Base-by-base conservation (phyloP, 2,888 invertebrate genomes). In the Agriopis leucophaearia region DNA sequence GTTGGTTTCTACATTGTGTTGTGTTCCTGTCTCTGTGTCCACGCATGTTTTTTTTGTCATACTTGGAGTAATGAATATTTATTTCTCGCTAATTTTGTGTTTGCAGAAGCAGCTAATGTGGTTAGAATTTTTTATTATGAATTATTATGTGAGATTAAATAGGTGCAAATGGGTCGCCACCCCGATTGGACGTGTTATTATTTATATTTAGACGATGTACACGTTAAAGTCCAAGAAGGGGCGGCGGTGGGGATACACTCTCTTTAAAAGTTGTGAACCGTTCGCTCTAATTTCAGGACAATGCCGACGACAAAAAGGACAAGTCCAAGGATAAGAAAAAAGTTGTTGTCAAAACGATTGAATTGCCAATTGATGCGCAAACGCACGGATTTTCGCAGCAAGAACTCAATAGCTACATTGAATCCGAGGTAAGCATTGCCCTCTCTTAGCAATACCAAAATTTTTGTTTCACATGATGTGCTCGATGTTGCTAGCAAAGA, bases 281-380 rank as follows among this genome's bases (percentile, higher is more conserved):
- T 81, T 80, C 69, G 78, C 74, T 62, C 76, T 83, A 77, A 91
- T 91, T 95, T 68, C 91, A 94, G 91, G 95, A 94, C 45, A 84
- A 81, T 69, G 80, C 80, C 80, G 95, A 95, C 75, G 94, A 94
- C 76, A 95, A 96, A 88, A 96, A 97, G 90, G 96, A 96, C 73
- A 95, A 95, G 77, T 90, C 93, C 27, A 96, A 96, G 85, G 92
- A 93, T 18, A 93, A 93, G 52, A 97, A 97, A 88, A 98, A 98
- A 88, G 95, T 96, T 69, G 88, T 96, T 7, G 95, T 97, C 27
- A 98, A 98, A 90, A 96, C 96, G 36, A 94, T 98, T 67, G 98
- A 99, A 76, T 93, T 99, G 71, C 97, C 98, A 0, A 96, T 99
- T 70, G 97, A 97, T 64, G 92, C 96, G n/a, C 90, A 95, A 59